Conservation (phyloP, 2,113 vertebrate genomes). For the Aldabrachelys gigantea region DNA sequence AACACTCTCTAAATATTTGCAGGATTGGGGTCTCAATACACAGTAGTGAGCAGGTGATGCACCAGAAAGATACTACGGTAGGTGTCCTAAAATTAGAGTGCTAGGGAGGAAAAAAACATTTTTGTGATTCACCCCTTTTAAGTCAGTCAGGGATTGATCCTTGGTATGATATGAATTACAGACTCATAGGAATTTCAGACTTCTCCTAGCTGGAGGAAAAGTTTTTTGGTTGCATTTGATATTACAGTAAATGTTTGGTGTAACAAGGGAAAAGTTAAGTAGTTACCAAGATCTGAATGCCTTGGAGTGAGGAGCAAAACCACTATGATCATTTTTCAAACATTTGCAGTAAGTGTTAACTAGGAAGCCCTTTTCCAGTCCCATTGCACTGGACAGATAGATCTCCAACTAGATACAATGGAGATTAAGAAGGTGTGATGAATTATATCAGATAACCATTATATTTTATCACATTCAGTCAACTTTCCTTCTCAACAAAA, state of each 20-base stretch:
- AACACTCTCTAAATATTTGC: neutral
- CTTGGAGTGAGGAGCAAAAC: slow-evolving; percentile 3
- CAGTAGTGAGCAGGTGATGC: neutral
- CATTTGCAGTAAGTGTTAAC: neutral
- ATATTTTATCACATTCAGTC: neutral
- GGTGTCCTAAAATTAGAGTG: neutral
- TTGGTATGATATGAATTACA: neutral
- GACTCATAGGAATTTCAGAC: neutral
- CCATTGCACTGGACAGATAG: neutral
- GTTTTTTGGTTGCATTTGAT: neutral
- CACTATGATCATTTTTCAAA: neutral
- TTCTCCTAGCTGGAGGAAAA: neutral
- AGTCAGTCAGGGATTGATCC: neutral
- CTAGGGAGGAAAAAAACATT: neutral
- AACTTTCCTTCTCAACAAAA: slow-evolving; percentile 4
- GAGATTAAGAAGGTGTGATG: slow-evolving; percentile 15
- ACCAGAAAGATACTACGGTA: neutral
- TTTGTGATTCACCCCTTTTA: neutral
- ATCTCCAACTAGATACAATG: neutral
- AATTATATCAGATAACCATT: slow-evolving; percentile 29
- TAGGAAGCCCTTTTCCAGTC: neutral
- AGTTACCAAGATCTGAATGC: neutral
- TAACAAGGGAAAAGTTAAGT: neutral
- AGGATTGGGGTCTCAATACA: neutral
- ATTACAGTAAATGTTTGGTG: neutral